Evolutionary conservation across 2,888 invertebrate genomes (phyloP).

Genomic region (Protonemura montana): DNA sequence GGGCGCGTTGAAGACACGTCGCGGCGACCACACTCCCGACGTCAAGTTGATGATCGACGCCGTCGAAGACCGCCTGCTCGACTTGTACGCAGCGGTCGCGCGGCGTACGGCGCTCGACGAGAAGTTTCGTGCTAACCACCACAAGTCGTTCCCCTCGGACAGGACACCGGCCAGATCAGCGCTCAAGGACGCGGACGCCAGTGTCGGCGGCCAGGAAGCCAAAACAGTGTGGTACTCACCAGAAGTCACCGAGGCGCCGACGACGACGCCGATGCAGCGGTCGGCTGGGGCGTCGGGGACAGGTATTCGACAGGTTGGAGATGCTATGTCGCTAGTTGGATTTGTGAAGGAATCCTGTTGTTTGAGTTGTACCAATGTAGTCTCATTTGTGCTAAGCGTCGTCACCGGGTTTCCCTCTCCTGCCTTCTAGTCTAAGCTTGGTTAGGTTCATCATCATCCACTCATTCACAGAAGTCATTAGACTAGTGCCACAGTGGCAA

Average conservation of each 20-base stretch:
- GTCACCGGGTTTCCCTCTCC: too few species aligned
- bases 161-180: background rate
- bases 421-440: too few species aligned
- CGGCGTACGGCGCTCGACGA: conserved; percentile 24
- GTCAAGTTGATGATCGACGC: conserved; percentile 57
- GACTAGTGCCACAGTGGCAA: too few species aligned
- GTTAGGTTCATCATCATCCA: too few species aligned
- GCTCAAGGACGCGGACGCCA: background rate
- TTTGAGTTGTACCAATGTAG: too few species aligned
- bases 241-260: background rate
- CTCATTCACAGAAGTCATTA: too few species aligned
- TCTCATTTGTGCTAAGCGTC: too few species aligned
- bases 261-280: background rate
- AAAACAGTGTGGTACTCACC: background rate
- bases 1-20: conserved; percentile 55
- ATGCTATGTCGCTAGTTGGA: too few species aligned
- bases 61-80: conserved; percentile 57
- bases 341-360: too few species aligned
- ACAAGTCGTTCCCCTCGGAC: background rate
- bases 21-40: conserved; percentile 57
- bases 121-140: background rate
- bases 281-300: background rate
- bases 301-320: background rate
- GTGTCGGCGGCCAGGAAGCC: background rate
- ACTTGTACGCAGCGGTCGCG: conserved; percentile 56